phyloP scores from a whole-genome alignment of 2,797 vertebrate genomes.

The Phylloscopus collybita region DNA sequence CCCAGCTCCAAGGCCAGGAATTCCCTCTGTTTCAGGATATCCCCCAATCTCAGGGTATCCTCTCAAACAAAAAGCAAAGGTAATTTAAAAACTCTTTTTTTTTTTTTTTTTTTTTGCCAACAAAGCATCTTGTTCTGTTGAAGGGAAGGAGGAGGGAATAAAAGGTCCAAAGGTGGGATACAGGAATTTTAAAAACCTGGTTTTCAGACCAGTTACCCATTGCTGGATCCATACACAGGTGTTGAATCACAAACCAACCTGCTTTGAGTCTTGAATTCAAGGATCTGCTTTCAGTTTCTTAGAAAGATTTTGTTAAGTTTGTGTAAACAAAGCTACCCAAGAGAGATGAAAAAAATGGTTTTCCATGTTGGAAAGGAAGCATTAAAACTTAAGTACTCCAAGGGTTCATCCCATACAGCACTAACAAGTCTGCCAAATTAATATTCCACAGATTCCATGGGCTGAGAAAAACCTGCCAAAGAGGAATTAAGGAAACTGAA shows the following conservation, averaged over 20 bases:
- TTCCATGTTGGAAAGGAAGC: conserved; percentile 67
- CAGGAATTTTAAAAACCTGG: conserved; percentile 4
- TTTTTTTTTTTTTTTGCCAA: conserved; percentile 26
- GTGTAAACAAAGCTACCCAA: conserved; percentile 67
- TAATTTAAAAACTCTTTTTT: conserved; percentile 26
- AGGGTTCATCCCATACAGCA: conserved; percentile 67
- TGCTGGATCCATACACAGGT: conserved; percentile 41
- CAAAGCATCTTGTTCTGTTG: conserved; percentile 50
- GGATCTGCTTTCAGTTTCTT: conserved; percentile 65
- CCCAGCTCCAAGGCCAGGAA: neutral
- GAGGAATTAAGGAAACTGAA: conserved; percentile 52
- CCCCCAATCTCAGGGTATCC: neutral
- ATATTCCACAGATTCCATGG: conserved; percentile 52
- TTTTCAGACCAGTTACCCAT: conserved; percentile 55
- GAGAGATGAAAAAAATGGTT: conserved; percentile 54
- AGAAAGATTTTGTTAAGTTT: conserved; percentile 52
- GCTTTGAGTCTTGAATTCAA: conserved; percentile 72
- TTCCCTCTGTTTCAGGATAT: too few relatives aligned
- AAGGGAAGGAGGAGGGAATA: conserved; percentile 44
- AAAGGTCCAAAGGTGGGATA: conserved; percentile 40
- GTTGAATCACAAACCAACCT: conserved; percentile 66
- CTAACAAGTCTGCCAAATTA: conserved; percentile 66
- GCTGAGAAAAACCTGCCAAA: conserved; percentile 67
- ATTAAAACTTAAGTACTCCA: conserved; percentile 68
- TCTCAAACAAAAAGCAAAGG: conserved; percentile 29